Base-by-base conservation (phyloP, 2,888 invertebrate species). In the Sinotaia quadrata region DNA sequence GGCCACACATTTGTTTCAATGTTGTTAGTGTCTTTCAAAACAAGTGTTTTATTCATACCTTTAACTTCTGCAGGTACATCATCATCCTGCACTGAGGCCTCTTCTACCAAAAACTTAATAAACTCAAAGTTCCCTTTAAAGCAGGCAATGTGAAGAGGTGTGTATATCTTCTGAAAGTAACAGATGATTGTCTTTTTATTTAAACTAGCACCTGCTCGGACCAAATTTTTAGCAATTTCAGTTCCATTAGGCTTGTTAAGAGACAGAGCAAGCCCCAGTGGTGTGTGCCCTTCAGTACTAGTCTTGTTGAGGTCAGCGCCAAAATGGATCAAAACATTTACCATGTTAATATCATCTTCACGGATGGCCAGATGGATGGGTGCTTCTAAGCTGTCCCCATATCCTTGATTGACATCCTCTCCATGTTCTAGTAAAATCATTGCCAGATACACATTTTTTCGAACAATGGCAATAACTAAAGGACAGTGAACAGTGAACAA, bases 341-440 rank as follows among this genome's bases (percentile, higher is more conserved):
- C 67, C 72, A 78, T 75, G 27, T 73, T 71, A 8, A 71, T 56
- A 62, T 76, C 74, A 10, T 59, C 67, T 36, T 71, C 51, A 27
- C 73, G 62, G 5, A 78, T 70, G 21, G 81, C 78, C 27, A 76
- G 57, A 65, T 78, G 78, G 52, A 80, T 62, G 0, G 78, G 74
- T 4, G 75, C 66, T 27, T 78, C 72, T 10, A 71, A 54, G 41
- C 65, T 71, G n/a, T 72, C 73, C 15, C 74, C 75, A 59, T 73
- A 76, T n/a, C 67, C 56, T 65, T 78, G 77, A 52, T 78, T 77
- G 0, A 77, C 68, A 57, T 77, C 78, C 51, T 77, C 79, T 2
- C 78, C 79, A 69, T 76, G 74, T 49, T 79, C 78, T 10, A 79
- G 65, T 2, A 79, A 68, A 33, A 78, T 69, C 2, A 71, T 71